Evolutionary conservation across 2,113 vertebrate genomes (phyloP), one percentile per base, ranked within the genome.

Genomic region (Himantopus leucocephalus): DNA sequence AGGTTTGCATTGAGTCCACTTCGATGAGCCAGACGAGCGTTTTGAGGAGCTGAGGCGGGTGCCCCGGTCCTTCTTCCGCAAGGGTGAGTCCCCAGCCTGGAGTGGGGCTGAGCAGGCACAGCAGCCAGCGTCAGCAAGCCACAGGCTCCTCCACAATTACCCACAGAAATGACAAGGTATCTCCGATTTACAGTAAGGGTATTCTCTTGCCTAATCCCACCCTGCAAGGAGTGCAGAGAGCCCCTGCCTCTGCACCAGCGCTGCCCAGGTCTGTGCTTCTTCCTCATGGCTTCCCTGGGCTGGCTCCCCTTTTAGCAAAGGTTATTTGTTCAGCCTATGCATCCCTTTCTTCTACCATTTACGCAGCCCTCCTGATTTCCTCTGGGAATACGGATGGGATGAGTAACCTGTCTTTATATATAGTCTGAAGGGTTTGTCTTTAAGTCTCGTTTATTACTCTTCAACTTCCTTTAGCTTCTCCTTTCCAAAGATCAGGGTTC

Each of bases 61-160:
- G 60, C 7, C 20, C 19, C 16, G 23, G 35, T 45, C 21, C 11
- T 29, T 66, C 5, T 53, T 32, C 15, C 0, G 0, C 26, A 27
- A 43, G 10, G 13, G 5, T 11, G 43, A 71, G 22, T 45, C 26
- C 37, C 78, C 59, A 80, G 55, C 10, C 35, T 5, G 29, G 53
- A 53, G 32, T 0, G 10, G 15, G 14, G 60, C 41, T 80, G 52
- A 59, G 48, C 29, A 26, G 29, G n/a, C 12, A 5, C 15, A 50
- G 37, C 10, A 6, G 34, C 21, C 35, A 15, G 29, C 1, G 0
- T 5, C 3, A 48, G 10, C 0, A 1, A 67, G 47, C 35, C 41
- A 78, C 27, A 30, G 67, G 12, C 12, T 82, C 24, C 43, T 67
- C 72, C 2, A 2, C 62, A 26, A 3, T 8, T 53, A 3, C 48